Percentiles rank a stretch among this genome's conserved stretches.
These are phyloP conservation scores for Paguma larvata DNA, from an alignment of 2,797 vertebrate genomes.

Conservation along the genomic window DNA sequence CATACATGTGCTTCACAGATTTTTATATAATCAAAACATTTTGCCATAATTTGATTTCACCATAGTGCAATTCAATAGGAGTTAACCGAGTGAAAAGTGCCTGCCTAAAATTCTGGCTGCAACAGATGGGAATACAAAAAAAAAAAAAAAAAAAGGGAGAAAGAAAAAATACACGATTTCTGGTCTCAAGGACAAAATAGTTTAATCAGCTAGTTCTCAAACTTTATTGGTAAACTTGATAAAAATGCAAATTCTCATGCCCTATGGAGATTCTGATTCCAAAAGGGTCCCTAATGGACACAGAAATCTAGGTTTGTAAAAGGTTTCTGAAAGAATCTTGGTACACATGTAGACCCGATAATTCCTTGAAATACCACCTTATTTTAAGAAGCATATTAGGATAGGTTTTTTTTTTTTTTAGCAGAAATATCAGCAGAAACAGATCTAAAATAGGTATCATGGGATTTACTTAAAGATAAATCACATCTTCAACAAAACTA, in stretches of 20 bases:
- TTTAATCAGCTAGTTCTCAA: background rate
- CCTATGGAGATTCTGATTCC: background rate
- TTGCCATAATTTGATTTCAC: slow-evolving; percentile 47
- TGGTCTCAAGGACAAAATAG: background rate
- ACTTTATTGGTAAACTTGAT: slow-evolving; percentile 21
- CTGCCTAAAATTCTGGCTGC: slow-evolving; percentile 4
- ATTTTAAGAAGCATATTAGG: background rate
- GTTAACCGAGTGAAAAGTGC: slow-evolving; percentile 24
- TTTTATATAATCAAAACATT: slow-evolving; percentile 59
- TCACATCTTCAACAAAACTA: background rate
- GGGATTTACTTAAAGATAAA: background rate
- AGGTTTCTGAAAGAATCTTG: slow-evolving; percentile 35
- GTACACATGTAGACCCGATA: background rate
- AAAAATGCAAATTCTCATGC: slow-evolving; percentile 13
- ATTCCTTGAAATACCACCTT: background rate
- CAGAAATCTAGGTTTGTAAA: background rate
- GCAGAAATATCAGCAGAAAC: background rate
- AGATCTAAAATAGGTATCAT: background rate
- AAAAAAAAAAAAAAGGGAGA: background rate
- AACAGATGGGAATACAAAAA: background rate
- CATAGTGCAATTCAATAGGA: background rate
- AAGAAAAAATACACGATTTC: background rate
- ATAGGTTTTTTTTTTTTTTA: background rate
- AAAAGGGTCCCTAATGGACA: background rate
- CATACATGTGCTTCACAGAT: background rate